Evolutionary conservation across 2,113 vertebrate species (phyloP).

Genomic region (Cnemophilus loriae): DNA sequence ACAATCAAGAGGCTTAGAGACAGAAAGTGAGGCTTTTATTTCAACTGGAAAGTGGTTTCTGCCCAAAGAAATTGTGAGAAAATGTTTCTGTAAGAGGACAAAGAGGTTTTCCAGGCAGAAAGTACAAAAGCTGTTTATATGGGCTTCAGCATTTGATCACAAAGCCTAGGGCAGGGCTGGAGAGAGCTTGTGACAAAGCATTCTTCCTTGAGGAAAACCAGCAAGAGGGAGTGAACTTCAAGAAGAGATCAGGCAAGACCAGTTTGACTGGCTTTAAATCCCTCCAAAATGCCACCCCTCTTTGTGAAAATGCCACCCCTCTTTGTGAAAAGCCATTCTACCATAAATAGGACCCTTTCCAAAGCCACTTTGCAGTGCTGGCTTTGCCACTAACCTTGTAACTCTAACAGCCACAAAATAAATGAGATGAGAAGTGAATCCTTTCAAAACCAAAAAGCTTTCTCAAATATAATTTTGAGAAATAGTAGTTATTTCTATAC

Average conservation of each 20-base stretch:
- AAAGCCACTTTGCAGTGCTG: not conserved
- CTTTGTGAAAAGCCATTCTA: not conserved
- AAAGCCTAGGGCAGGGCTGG: conserved; percentile 19
- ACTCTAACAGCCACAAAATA: not conserved
- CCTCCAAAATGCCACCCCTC: not conserved
- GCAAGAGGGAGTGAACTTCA: not conserved
- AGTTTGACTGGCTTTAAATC: not conserved
- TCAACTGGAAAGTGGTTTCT: conserved; percentile 39
- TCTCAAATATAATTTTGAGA: not conserved
- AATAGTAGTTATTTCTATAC: not conserved
- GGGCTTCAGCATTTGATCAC: conserved; percentile 13
- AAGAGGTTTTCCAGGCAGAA: conserved; percentile 45
- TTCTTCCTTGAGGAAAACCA: conserved; percentile 12
- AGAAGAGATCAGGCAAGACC: not conserved
- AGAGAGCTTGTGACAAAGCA: conserved; percentile 2
- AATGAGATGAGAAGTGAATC: not conserved
- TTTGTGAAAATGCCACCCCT: not conserved
- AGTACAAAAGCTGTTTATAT: conserved; percentile 42
- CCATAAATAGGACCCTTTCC: not conserved
- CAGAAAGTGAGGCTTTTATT: conserved; percentile 40
- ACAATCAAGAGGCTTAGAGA: not conserved
- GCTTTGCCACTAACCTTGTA: not conserved
- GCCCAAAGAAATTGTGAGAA: conserved; percentile 20
- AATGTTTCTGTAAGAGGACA: conserved; percentile 17
- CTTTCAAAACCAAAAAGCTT: not conserved